These are phyloP conservation scores for Drosophila arawakana DNA, from an alignment of 1,140 invertebrate genomes.

Conservation along the genomic window DNA sequence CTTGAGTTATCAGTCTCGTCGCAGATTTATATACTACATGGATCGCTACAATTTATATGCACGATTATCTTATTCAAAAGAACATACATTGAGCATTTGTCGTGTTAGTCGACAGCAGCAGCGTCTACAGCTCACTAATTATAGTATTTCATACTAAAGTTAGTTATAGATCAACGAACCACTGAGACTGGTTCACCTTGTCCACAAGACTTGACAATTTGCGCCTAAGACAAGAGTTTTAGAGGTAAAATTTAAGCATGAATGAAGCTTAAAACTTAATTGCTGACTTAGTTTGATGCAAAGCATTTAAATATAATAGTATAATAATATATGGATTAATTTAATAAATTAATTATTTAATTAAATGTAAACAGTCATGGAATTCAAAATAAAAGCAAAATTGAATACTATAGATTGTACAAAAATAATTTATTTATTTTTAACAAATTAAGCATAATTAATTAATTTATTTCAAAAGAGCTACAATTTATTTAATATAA, in stretches of 20 bases:
- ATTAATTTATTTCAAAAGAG: no score
- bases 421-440: no score
- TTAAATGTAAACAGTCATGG: no score
- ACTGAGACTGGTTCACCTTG: slow-evolving; percentile 19
- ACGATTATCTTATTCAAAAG: slow-evolving; percentile 31
- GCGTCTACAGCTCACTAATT: slow-evolving; percentile 5
- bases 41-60: slow-evolving; percentile 22
- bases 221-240: neutral
- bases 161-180: slow-evolving; percentile 40
- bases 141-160: slow-evolving; percentile 8
- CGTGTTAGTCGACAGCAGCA: neutral
- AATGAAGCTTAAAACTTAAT: neutral
- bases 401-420: no score
- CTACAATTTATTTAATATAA: no score
- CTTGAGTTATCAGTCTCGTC: slow-evolving; percentile 23
- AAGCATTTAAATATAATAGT: neutral
- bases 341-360: no score
- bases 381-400: no score
- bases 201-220: slow-evolving; percentile 5
- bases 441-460: no score
- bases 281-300: neutral
- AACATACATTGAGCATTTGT: slow-evolving; percentile 11
- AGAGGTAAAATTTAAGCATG: neutral
- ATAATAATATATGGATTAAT: no score
- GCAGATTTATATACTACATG: slow-evolving; percentile 34